Evolutionary conservation across 2,888 invertebrate species (phyloP), one percentile per base, ranked within the genome.

Genomic region (Hipparchia sbordonii): DNA sequence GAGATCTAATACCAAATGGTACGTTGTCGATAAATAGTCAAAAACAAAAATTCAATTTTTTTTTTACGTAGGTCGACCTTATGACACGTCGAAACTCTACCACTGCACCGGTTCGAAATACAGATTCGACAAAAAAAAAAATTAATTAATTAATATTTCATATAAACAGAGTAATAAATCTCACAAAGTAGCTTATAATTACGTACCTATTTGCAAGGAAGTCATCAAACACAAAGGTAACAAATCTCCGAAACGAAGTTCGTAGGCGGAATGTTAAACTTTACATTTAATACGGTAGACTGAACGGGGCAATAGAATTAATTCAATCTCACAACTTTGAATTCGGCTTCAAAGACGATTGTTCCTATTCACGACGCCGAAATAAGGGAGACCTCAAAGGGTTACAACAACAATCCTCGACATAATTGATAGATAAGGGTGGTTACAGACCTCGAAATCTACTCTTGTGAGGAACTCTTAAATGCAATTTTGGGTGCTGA

Each of bases 261-360:
- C 83, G 80, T 82, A 80, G 84, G 83, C 81, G 82, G 84, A 86
- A 88, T 85, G 86, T 87, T 87, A 85, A 90, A 89, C 86, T 88
- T 87, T 84, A 89, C 89, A 89, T 89, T 89, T 87, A 89, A 86
- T 87, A 84, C 85, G 82, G 84, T 81, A 85, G 83, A 85, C 83
- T 84, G 88, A 90, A 90, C 88, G 86, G 82, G 86, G 89, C 89
- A 86, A 91, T 92, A 89, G 88, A 92, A 92, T 92, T 93, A 93
- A 93, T 92, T 92, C 91, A 90, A 92, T 92, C 87, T 79, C 84
- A 83, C 82, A 88, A 90, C 87, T 91, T 90, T 88, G 86, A 87
- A 89, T 90, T 89, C 87, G 86, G 83, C 85, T 84, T 84, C 84
- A 85, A 89, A 89, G 87, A 86, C 88, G 86, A 89, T 90, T 89